Evolutionary conservation across 30 jellyfish, hydroid and myxozoan species (phyloP), one percentile per base, ranked within the genome.

Genomic region (Aurelia aurita): DNA sequence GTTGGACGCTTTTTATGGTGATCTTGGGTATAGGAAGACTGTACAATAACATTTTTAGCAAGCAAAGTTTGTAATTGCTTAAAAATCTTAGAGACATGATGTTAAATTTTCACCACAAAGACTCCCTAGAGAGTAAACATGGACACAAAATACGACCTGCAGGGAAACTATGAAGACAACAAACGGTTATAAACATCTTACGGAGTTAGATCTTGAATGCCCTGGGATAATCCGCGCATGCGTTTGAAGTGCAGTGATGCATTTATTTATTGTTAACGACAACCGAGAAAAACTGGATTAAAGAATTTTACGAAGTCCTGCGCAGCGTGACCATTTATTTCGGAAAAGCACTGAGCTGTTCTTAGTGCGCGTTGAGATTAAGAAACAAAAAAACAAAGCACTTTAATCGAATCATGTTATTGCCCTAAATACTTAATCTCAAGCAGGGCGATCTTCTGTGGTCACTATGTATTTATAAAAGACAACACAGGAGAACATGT

Each of bases 231-330:
- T 77, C 68, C 79, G 90, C 91, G 91, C 91, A 81, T 81, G 91
- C 91, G 85, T 81, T 81, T 81, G 91, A 81, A 46, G 91, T 81
- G 91, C 83, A 67, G 69, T 39, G 91, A 53, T n/a, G 85, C 84
- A 45, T 68, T 28, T 47, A 65, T 15, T 64, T 32, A 12, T 85
- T 85, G 95, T 73, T 26, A 20, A 53, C 22, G 58, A 63, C 76
- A 77, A 75, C 95, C 95, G 71, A 89, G 95, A 73, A 85, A 68
- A 85, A 85, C 83, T 85, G 95, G 95, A 85, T 85, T 85, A 85
- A 67, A 20, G 71, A 46, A 72, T 23, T 74, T 58, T 49, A 19
- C 46, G 55, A 85, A 58, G 65, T 74, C 83, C 89, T 65, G 51
- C 95, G 68, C 95, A 73, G 95, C 89, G 72, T 85, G 95, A 85